Evolutionary conservation across 2,888 invertebrate species (phyloP).

Genomic region (Buathra laborator): DNA sequence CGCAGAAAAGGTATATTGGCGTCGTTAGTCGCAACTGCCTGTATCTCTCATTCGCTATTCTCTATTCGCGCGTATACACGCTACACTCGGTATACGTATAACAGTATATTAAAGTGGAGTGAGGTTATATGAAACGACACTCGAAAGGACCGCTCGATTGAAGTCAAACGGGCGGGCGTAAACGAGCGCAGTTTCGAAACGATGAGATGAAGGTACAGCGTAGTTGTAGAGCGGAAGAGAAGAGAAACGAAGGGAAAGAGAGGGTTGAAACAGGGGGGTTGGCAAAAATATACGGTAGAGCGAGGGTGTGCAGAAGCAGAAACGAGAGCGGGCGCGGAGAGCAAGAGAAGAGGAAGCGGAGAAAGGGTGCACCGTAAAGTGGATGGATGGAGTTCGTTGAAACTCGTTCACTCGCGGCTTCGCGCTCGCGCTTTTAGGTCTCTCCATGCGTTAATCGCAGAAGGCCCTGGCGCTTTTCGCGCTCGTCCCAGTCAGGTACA

Average conservation of each 20-base stretch:
- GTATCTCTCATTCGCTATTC: background rate
- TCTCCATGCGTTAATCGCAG: slow-evolving; percentile 63
- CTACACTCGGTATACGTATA: background rate
- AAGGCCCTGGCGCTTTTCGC: background rate
- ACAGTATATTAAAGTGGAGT: background rate
- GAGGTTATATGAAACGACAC: slow-evolving; percentile 13
- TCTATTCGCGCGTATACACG: background rate
- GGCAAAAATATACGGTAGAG: slow-evolving; percentile 33
- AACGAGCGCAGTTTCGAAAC: slow-evolving; percentile 57
- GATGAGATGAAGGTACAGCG: slow-evolving; percentile 43
- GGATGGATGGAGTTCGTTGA: slow-evolving; percentile 63
- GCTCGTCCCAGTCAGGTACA: slow-evolving; percentile 54
- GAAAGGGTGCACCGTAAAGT: slow-evolving; percentile 44
- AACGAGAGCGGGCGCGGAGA: slow-evolving; percentile 14
- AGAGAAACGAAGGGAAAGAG: background rate
- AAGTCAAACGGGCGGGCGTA: slow-evolving; percentile 61
- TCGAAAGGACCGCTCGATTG: slow-evolving; percentile 60
- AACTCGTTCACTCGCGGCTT: slow-evolving; percentile 62
- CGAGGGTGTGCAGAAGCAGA: slow-evolving; percentile 12
- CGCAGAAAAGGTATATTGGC: background rate
- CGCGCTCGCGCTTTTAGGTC: slow-evolving; percentile 58
- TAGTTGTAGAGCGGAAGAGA: slow-evolving; percentile 33
- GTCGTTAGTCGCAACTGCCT: background rate
- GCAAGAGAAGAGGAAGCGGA: slow-evolving; percentile 34
- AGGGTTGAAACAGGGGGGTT: background rate